Base-by-base conservation (phyloP, 2,797 vertebrate genomes). In the Enteromius paludinosus region DNA sequence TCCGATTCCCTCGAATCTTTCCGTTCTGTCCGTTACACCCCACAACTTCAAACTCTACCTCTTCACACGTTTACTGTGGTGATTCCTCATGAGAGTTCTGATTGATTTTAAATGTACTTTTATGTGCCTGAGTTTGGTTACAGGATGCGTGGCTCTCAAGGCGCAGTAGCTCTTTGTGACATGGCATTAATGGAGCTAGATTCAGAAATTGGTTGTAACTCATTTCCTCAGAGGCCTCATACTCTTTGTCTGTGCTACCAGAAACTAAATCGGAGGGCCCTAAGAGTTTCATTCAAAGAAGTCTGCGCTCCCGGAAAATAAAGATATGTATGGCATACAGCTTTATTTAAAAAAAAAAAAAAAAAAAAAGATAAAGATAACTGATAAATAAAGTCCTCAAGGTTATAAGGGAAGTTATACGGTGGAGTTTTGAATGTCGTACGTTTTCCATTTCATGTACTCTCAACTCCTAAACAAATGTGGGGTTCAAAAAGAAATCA, bases 71-170 rank as follows among this genome's bases (percentile, higher is more conserved):
- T 83, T 65, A 43, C 70, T 79, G 78, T 68, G 8, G 59, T 72
- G 20, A 78, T 43, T 79, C 68, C 30, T 66, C 11, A 3, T 61
- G 71, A 72, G 62, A 79, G 59, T 59, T 7, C 49, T 43, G 28
- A 33, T 64, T 33, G 43, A n/a, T 35, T 45, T 45, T 59, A 28
- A 73, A 70, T 78, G 30, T 81, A 77, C 75, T 83, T 83, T 47
- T 52, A 85, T 79, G 84, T 87, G 86, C 86, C 83, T 85, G 75
- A 81, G 79, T 74, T 77, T 68, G 79, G 81, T 79, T 80, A 70
- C 66, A 80, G 69, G 41, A 78, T 65, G 82, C 7, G 45, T 78
- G 54, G 84, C 73, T 65, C 52, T 59, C 45, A 61, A 68, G 68
- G 78, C 81, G 56, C 73, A 64, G 54, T 85, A 79, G 83, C 81